Base-by-base conservation (phyloP, 92 coral and sea anemone species). In the Zoanthus sociatus region DNA sequence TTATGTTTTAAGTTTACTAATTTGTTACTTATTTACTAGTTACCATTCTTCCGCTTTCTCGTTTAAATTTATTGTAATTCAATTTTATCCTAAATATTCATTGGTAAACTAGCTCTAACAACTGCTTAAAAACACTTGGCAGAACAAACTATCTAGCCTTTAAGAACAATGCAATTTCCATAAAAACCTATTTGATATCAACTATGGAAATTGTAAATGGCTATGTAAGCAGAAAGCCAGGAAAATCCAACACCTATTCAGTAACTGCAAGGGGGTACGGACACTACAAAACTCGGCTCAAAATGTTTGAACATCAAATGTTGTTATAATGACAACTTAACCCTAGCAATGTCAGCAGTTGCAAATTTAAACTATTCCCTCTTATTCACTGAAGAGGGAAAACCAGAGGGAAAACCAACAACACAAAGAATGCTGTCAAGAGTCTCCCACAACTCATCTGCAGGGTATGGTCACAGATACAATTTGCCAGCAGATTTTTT, bases 401-500 rank as follows among this genome's bases (percentile, higher is more conserved):
- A 69, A 69, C 74, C 47, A 9, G 17, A 9, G 13, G 74, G 74
- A 17, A 26, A 69, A 69, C 74, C 74, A 69, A 69, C 74, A 69
- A 30, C 45, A 6, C 74, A 69, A 11, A 30, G 45, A 11, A 69
- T 69, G 46, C 8, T 30, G 45, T 26, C 74, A 9, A 30, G 13
- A 26, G 74, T 16, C 74, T 69, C 74, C 74, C 74, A 69, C 4
- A 16, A 31, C 42, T 20, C 74, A 69, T 9, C 74, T 69, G 33
- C 33, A 9, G 73, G 73, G 44, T 42, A 74, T 45, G 89, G 89
- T 83, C 89, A 73, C 68, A 76, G 53, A 75, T 78, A 87, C 51
- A 76, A 56, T 44, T 87, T 77, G 17, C 89, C 84, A 76, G 85
- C 53, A 76, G 85, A 87, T 21, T 77, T 87, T 55, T 87, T 87